Evolutionary conservation across 2,113 vertebrate genomes (phyloP), one percentile per base, ranked within the genome.

Genomic region (Peromyscus polionotus): DNA sequence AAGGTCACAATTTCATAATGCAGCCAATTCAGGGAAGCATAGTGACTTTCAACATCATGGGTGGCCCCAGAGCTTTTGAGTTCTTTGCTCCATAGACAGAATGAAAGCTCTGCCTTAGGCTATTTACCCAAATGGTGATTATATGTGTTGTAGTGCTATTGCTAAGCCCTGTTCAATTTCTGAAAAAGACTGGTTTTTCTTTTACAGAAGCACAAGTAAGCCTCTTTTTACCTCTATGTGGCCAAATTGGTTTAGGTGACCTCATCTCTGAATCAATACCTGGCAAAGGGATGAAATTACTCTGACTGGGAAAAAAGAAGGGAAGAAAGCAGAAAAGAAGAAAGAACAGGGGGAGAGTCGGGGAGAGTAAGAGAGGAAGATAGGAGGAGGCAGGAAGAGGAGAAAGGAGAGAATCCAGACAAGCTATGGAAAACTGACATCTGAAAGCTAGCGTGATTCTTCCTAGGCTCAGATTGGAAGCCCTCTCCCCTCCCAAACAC

Each of bases 191-290:
- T 19, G 33, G 36, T 51, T 91, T 83, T 73, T 48, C 54, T 67
- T 73, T 85, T 45, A 92, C 22, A 80, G 86, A 81, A 85, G 45
- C 24, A 65, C 45, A 7, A 65, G 24, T 67, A 95, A 91, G 45
- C 1, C 91, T 80, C 48, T n/a, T 61, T 54, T 61, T 90, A 48
- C 13, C 24, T 22, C 39, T 65, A n/a, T 68, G 36, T 36, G 93
- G 54, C 39, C 86, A 91, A 65, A 77, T 7, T 91, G 68, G 48
- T 63, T 73, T 33, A 68, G 54, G 76, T 1, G 33, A 87, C 54
- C 54, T 92, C 68, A 67, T 80, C 31, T 93, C 84, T 79, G 17
- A 95, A 80, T 86, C 28, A 63, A 22, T 85, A 87, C 5, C 59
- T 85, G 59, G n/a, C 28, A 80, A 81, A 6, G 39, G 1, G 59